Evolutionary conservation across 2,888 invertebrate genomes (phyloP).

Genomic region (Lacanobia oleracea): DNA sequence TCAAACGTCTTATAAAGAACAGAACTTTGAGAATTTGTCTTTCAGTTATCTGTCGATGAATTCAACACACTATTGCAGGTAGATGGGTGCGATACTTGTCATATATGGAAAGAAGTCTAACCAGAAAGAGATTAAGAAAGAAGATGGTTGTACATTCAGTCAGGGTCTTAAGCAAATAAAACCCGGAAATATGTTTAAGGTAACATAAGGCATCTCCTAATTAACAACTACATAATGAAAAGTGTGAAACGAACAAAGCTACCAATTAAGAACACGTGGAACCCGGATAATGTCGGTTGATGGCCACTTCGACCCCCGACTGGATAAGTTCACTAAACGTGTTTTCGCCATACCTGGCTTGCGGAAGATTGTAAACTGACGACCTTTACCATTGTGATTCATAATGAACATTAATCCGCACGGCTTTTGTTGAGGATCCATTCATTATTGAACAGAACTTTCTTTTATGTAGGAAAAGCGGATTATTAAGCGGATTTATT

Average conservation of each 20-base stretch:
- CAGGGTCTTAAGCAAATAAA: background rate
- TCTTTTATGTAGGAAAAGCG: constrained; percentile 18
- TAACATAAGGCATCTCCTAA: background rate
- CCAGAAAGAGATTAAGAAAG: background rate
- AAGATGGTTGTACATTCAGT: background rate
- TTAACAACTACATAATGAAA: background rate
- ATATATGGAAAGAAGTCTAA: background rate
- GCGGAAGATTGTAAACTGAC: constrained; percentile 63
- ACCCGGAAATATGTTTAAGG: background rate
- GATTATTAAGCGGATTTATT: too few species aligned
- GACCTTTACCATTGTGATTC: constrained; percentile 62
- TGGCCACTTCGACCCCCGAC: constrained; percentile 40
- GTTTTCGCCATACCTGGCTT: constrained; percentile 62
- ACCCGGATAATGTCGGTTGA: constrained; percentile 59
- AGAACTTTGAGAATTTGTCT: background rate
- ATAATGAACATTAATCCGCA: constrained; percentile 51
- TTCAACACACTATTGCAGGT: background rate
- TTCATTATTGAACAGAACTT: constrained; percentile 31
- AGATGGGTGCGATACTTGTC: background rate
- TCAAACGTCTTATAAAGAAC: constrained; percentile 3
- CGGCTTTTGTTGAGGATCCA: constrained; percentile 44
- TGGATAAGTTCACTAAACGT: constrained; percentile 56
- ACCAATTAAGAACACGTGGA: constrained; percentile 44
- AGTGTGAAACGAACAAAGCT: constrained; percentile 18
- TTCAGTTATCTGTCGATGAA: background rate